phyloP scores from a whole-genome alignment of 2,113 vertebrate genomes.

The Elephantulus edwardii region DNA sequence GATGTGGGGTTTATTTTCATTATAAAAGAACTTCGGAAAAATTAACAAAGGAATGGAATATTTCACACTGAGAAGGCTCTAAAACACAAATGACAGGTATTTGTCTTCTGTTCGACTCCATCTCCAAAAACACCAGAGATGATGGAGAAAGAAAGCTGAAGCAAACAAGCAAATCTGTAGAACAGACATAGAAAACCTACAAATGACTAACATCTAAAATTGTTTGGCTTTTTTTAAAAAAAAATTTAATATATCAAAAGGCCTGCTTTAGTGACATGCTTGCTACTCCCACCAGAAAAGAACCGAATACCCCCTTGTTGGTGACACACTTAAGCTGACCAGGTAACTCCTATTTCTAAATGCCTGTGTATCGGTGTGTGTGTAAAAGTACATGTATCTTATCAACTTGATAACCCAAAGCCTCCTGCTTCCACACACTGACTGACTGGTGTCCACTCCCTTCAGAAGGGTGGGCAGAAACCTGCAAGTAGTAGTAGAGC shows the following conservation, averaged over 20 bases:
- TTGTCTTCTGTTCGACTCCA: constrained; percentile 20
- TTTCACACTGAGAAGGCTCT: constrained; percentile 71
- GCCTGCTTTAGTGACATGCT: constrained; percentile 84
- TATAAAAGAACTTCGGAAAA: constrained; percentile 48
- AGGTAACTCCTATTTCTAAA: constrained; percentile 79
- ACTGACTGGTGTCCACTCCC: not conserved
- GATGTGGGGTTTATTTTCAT: constrained; percentile 14
- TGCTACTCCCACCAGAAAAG: constrained; percentile 69
- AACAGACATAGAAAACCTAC: constrained; percentile 78
- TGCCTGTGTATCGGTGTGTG: not conserved
- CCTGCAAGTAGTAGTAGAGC: not conserved
- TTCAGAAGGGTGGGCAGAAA: not conserved
- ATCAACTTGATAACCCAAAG: not conserved
- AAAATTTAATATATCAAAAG: constrained; percentile 81
- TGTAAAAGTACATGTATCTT: not conserved
- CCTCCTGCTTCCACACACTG: no score
- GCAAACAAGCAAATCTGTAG: constrained; percentile 66
- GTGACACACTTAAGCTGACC: constrained; percentile 77
- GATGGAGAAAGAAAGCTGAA: not conserved
- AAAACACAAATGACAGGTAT: constrained; percentile 72
- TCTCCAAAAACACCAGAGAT: constrained; percentile 47
- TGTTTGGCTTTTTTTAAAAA: constrained; percentile 52
- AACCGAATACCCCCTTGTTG: constrained; percentile 57
- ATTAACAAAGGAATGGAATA: constrained; percentile 73
- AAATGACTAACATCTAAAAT: constrained; percentile 75